These are phyloP conservation scores for Teleogryllus oceanicus DNA, from an alignment of 2,888 invertebrate genomes.

Conservation along the genomic window DNA sequence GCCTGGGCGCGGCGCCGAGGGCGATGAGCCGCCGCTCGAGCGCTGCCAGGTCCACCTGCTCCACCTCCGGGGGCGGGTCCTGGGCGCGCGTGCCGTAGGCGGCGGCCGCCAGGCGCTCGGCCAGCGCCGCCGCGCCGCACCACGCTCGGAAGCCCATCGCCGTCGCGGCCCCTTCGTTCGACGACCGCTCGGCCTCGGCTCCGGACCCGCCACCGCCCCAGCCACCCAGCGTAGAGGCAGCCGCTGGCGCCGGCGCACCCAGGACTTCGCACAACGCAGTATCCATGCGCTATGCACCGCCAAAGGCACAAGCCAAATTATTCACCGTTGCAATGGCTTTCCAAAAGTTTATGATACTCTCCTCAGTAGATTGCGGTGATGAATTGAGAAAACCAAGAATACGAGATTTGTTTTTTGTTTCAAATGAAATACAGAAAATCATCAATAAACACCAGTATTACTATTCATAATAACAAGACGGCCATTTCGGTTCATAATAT, in stretches of 20 bases:
- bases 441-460: too few species aligned
- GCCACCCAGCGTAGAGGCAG: constrained; percentile 54
- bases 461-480: too few species aligned
- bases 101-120: constrained; percentile 64
- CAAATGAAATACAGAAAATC: too few species aligned
- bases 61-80: constrained; percentile 72
- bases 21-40: constrained; percentile 55
- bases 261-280: constrained; percentile 60
- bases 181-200: constrained; percentile 69
- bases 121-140: constrained; percentile 74
- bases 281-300: constrained; percentile 51
- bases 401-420: too few species aligned
- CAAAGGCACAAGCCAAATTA: background rate
- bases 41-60: constrained; percentile 65
- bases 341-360: too few species aligned
- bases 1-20: constrained; percentile 27
- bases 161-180: constrained; percentile 47
- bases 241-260: constrained; percentile 57
- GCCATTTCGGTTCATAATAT: too few species aligned
- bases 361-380: too few species aligned
- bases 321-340: too few species aligned
- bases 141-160: constrained; percentile 67
- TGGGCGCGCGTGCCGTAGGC: constrained; percentile 54
- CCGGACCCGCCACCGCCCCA: constrained; percentile 66
- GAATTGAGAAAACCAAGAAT: too few species aligned